Conservation (phyloP, 37 sponge, comb jelly and placozoan genomes). For the Halichondria panicea region DNA sequence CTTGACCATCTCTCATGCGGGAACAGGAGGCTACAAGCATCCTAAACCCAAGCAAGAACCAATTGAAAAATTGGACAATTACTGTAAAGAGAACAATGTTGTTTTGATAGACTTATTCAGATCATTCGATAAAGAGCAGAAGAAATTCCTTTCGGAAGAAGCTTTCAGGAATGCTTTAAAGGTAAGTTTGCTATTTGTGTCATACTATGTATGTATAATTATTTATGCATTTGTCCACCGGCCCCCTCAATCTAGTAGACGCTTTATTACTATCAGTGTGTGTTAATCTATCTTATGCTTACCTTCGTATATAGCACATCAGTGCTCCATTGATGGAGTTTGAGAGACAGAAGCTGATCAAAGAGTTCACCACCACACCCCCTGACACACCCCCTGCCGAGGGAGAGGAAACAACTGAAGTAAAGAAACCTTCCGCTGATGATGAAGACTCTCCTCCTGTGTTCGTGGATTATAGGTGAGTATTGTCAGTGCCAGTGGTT, state of each 20-base stretch:
- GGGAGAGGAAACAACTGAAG: too few relatives aligned
- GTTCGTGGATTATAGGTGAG: neutral
- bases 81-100: constrained; percentile 41
- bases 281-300: neutral
- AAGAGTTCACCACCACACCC: constrained; percentile 37
- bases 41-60: constrained; percentile 52
- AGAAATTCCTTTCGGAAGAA: constrained; percentile 34
- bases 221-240: neutral
- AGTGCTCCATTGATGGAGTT: constrained; percentile 67
- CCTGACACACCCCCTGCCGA: neutral
- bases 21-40: constrained; percentile 45
- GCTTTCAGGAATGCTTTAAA: constrained; percentile 61
- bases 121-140: constrained; percentile 62
- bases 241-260: neutral
- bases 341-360: constrained; percentile 62
- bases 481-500: neutral
- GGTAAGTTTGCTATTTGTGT: constrained; percentile 13
- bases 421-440: neutral
- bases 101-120: constrained; percentile 54
- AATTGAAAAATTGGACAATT: constrained; percentile 45
- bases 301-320: constrained; percentile 40
- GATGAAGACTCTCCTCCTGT: neutral
- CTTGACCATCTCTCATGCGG: constrained; percentile 54
- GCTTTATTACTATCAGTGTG: neutral
- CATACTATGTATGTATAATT: neutral